These are phyloP conservation scores for Anser brachyrhynchus DNA, from an alignment of 2,113 vertebrate genomes.

Conservation along the genomic window DNA sequence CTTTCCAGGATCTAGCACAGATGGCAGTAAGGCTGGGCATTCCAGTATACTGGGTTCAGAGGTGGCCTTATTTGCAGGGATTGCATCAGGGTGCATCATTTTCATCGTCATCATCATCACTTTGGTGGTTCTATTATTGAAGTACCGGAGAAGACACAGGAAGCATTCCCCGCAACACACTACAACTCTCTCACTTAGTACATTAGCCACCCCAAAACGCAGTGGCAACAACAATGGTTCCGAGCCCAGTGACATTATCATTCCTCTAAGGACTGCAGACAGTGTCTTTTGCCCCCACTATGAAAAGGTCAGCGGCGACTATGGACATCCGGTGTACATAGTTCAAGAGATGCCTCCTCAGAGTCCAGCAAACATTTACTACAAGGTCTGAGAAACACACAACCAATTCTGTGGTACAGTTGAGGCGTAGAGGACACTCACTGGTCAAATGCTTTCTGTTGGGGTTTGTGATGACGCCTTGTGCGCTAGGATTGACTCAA, in stretches of 20 bases:
- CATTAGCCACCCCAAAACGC: slow-evolving; percentile 95
- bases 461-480: slow-evolving; percentile 73
- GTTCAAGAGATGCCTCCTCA: slow-evolving; percentile 99
- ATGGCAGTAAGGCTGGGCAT: slow-evolving; percentile 83
- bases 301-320: slow-evolving; percentile 99
- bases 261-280: slow-evolving; percentile 98
- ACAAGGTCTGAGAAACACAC: slow-evolving; percentile 91
- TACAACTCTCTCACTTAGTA: slow-evolving; percentile 93
- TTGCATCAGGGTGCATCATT: slow-evolving; percentile 96
- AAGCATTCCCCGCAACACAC: slow-evolving; percentile 97
- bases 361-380: slow-evolving; percentile 99
- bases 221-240: slow-evolving; percentile 96
- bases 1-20: slow-evolving; percentile 79
- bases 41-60: slow-evolving; percentile 92
- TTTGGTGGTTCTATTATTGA: slow-evolving; percentile 94
- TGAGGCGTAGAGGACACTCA: slow-evolving; percentile 73
- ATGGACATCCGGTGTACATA: slow-evolving; percentile 98
- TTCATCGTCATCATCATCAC: slow-evolving; percentile 98
- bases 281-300: slow-evolving; percentile 99
- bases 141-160: slow-evolving; percentile 93
- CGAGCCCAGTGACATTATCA: slow-evolving; percentile 99
- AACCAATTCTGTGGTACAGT: slow-evolving; percentile 69
- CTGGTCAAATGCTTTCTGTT: slow-evolving; percentile 77
- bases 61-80: slow-evolving; percentile 96
- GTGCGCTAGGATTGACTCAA: slow-evolving; percentile 75